A percentile compares a stretch with the other conserved stretches of the same genome.
These are phyloP conservation scores for Tachyglossus aculeatus DNA, from an alignment of 2,797 vertebrate genomes.

Conservation along the genomic window DNA sequence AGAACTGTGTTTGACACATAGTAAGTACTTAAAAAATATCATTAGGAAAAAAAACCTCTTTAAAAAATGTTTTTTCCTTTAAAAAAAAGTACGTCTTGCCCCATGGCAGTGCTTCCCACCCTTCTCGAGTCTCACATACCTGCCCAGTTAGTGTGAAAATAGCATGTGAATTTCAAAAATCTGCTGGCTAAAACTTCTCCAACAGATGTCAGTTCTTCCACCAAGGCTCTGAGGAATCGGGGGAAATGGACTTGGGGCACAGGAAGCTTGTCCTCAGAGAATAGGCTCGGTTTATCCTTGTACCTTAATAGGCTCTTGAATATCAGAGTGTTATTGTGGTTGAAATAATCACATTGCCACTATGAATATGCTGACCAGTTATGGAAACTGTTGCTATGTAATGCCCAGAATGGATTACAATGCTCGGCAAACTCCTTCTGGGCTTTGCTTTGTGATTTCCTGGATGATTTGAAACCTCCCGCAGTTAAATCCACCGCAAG, in stretches of 20 bases:
- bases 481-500: constrained; percentile 55
- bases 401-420: constrained; percentile 49
- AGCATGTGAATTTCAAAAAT: not conserved
- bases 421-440: constrained; percentile 48
- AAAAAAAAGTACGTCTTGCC: too few relatives aligned
- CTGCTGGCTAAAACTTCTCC: constrained; percentile 22
- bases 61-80: too few relatives aligned
- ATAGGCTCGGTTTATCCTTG: constrained; percentile 4
- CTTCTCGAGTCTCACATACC: not conserved
- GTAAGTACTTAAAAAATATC: too few relatives aligned
- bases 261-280: too few relatives aligned
- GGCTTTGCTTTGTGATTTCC: constrained; percentile 53
- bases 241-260: too few relatives aligned
- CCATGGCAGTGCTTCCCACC: too few relatives aligned
- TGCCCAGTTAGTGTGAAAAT: constrained; percentile 8
- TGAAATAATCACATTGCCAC: constrained; percentile 34
- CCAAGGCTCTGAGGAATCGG: too few relatives aligned
- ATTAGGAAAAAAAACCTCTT: too few relatives aligned
- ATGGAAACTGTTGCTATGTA: constrained; percentile 51
- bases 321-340: constrained; percentile 41
- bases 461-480: constrained; percentile 49
- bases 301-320: constrained; percentile 35
- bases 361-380: constrained; percentile 41
- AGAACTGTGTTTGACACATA: too few relatives aligned
- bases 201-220: too few relatives aligned